These are phyloP conservation scores for Aphidoletes aphidimyza DNA, from an alignment of 2,888 invertebrate species.

Conservation along the genomic window DNA sequence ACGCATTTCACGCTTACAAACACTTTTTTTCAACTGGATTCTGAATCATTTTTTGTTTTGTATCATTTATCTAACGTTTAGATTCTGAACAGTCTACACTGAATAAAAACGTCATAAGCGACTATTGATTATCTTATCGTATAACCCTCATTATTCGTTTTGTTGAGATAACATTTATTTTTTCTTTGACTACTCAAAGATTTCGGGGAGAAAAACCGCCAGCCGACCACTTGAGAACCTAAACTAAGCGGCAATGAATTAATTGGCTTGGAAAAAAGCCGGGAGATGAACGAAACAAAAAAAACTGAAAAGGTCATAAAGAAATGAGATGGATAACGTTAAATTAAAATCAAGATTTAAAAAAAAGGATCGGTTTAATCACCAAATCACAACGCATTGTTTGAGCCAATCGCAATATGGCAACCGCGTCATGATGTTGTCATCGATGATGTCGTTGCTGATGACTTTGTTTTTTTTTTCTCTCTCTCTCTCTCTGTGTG, in stretches of 20 bases:
- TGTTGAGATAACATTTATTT: too few species aligned
- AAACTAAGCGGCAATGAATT: neutral
- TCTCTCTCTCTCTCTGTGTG: too few species aligned
- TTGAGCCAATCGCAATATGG: neutral
- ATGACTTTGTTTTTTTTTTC: neutral
- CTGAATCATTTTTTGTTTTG: neutral
- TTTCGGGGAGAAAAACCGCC: too few species aligned
- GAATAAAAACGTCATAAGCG: too few species aligned
- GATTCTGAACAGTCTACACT: too few species aligned
- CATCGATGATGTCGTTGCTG: neutral
- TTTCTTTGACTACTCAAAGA: too few species aligned
- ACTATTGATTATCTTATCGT: too few species aligned
- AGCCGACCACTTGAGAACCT: too few species aligned
- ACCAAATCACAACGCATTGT: neutral
- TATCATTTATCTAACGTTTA: too few species aligned
- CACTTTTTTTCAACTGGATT: neutral
- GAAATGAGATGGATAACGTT: slow-evolving; percentile 22
- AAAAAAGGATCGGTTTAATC: neutral
- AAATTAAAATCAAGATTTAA: neutral
- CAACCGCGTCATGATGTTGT: neutral
- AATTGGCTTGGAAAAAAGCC: neutral
- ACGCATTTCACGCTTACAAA: too few species aligned
- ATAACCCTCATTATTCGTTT: too few species aligned
- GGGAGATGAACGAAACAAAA: too few species aligned
- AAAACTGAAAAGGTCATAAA: slow-evolving; percentile 1